A percentile compares a stretch with the other conserved stretches of the same genome.
phyloP scores from a whole-genome alignment of 2,888 invertebrate species.

The Phaedon cochleariae region DNA sequence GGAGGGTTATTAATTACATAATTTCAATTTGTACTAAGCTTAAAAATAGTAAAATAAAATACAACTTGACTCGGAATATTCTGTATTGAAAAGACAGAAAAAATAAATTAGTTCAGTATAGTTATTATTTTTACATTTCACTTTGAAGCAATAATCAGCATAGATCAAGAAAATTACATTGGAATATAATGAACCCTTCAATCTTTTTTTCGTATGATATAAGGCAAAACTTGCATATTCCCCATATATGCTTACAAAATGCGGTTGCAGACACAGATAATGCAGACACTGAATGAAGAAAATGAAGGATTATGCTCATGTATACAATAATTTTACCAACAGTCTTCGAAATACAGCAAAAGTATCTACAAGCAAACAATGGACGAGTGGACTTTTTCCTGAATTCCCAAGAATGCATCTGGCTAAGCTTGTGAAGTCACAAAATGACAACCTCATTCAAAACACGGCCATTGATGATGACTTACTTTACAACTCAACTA shows the following conservation, averaged over 20 bases:
- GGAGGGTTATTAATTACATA: conserved; percentile 34
- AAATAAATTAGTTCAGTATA: neutral
- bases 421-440: no score
- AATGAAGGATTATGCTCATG: no score
- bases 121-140: neutral
- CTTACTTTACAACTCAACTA: no score
- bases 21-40: conserved; percentile 41
- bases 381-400: no score
- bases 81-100: neutral
- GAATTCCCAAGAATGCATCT: no score
- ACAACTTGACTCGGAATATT: neutral
- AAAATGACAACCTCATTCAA: no score
- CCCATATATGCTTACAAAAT: neutral
- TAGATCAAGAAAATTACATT: neutral
- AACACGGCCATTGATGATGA: no score
- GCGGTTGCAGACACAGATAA: neutral
- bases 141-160: neutral
- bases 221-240: conserved; percentile 2
- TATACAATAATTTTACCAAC: no score
- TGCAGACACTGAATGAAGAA: no score
- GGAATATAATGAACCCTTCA: neutral
- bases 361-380: no score
- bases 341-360: no score
- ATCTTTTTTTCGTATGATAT: neutral
- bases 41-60: neutral